A percentile compares a stretch with the other conserved stretches of the same genome.
Conservation (phyloP, 2,113 vertebrate genomes). For the Dasypus novemcinctus region DNA sequence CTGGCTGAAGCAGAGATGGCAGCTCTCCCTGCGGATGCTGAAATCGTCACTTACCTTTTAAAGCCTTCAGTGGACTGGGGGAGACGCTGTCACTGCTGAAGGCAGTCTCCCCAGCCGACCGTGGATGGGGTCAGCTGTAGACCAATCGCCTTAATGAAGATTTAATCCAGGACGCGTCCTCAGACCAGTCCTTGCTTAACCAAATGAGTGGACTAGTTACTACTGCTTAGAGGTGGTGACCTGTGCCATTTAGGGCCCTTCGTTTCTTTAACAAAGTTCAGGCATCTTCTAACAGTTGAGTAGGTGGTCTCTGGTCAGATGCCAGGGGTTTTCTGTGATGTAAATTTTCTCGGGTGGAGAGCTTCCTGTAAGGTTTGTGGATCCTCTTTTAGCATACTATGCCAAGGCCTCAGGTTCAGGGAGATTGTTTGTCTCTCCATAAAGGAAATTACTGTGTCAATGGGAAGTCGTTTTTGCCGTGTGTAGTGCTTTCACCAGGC, state of each 20-base stretch:
- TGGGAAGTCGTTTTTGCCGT: background rate
- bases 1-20: no score
- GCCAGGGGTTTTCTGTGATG: slow-evolving; percentile 13
- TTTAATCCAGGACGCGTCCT: no score
- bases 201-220: background rate
- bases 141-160: no score
- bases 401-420: background rate
- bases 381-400: background rate
- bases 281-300: background rate
- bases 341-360: background rate
- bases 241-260: background rate
- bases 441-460: background rate
- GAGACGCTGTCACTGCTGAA: no score
- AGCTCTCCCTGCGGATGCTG: no score
- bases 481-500: background rate
- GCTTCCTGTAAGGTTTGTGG: background rate
- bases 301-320: background rate
- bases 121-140: no score
- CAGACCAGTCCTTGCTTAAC: no score
- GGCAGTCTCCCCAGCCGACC: no score
- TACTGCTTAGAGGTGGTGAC: background rate
- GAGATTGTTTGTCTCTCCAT: background rate
- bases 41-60: no score
- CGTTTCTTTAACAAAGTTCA: background rate
- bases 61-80: no score